Conservation (phyloP, 2,888 invertebrate species). For the Acrocyrtus sp. region DNA sequence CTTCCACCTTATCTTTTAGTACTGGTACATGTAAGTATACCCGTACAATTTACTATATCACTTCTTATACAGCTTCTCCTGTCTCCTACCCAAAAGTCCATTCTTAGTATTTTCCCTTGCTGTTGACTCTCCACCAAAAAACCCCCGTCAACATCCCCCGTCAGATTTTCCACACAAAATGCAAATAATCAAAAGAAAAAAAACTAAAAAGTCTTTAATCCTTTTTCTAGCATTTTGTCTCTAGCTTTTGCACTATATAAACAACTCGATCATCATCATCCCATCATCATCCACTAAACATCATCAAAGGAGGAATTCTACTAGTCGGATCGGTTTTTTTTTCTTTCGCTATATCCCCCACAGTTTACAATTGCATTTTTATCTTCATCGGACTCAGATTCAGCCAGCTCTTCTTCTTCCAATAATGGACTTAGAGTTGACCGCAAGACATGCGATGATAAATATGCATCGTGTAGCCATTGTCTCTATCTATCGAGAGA, state of each 20-base stretch:
- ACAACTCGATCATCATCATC: conserved; percentile 6
- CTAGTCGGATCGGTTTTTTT: conserved; percentile 37
- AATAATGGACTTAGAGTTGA: conserved; percentile 2
- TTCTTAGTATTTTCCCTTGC: too few species aligned
- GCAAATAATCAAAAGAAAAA: conserved; percentile 1
- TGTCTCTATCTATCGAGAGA: too few species aligned
- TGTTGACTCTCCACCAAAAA: background rate
- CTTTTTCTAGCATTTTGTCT: too few species aligned
- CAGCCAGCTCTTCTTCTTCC: too few species aligned
- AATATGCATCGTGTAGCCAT: background rate
- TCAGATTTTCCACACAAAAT: background rate
- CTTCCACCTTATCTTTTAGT: background rate
- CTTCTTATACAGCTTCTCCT: too few species aligned
- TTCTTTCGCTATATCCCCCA: background rate
- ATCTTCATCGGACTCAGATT: background rate
- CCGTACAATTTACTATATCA: background rate
- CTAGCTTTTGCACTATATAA: background rate
- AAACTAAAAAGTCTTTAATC: background rate
- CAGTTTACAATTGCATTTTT: background rate
- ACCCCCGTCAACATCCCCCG: background rate
- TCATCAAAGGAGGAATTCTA: conserved; percentile 25
- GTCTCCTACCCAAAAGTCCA: too few species aligned
- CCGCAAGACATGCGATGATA: conserved; percentile 17
- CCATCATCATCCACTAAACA: background rate
- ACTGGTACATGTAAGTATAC: background rate